Base-by-base conservation (phyloP, 2,888 invertebrate genomes). In the Eristalis intricaria region DNA sequence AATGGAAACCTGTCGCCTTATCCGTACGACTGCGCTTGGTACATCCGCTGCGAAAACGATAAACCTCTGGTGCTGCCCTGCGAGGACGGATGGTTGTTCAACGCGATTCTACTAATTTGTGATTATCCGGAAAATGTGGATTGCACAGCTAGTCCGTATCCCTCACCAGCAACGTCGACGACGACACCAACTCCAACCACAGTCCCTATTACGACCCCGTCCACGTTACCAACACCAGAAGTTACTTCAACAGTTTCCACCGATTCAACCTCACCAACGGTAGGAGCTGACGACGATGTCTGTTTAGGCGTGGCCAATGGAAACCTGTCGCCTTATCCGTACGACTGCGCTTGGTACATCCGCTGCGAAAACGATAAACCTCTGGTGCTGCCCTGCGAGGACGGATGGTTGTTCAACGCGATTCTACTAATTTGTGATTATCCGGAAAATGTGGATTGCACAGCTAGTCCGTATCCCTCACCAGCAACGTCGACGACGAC, bases 321-420 rank as follows among this genome's bases (percentile, higher is more conserved):
- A 2, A 78, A 84, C 0, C 78, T 88, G 0, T 40, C 89, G 0
- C 91, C 92, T 0, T 90, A 90, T 69, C 90, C 89, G 0, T 89
- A 58, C 3, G 88, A 92, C 63, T 92, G 92, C 19, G 82, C 89
- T 0, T 87, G 90, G 89, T 92, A 86, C 38, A 80, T 92, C 43
- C 71, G 83, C 4, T 92, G 91, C 23, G 56, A 76, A 23, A 43
- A 89, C 22, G 65, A 86, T 10, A 29, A 88, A 2, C 89, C 90
- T 1, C 7, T 81, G 0, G n/a, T 91, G 29, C 63, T 76, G 0
- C 38, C 84, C 0, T 92, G 91, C 60, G 85, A 89, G 5, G 69
- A 79, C 0, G 43, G 81, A 4, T 32, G 89, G 83, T 75, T 90
- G 0, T 91, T 90, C 8, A 91, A 91, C 89, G 89, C 90, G 0